Percentiles rank a stretch among this genome's conserved stretches.
These are phyloP conservation scores for Zhuqinia jingwanae DNA, from an alignment of 2,888 invertebrate species.

Conservation along the genomic window DNA sequence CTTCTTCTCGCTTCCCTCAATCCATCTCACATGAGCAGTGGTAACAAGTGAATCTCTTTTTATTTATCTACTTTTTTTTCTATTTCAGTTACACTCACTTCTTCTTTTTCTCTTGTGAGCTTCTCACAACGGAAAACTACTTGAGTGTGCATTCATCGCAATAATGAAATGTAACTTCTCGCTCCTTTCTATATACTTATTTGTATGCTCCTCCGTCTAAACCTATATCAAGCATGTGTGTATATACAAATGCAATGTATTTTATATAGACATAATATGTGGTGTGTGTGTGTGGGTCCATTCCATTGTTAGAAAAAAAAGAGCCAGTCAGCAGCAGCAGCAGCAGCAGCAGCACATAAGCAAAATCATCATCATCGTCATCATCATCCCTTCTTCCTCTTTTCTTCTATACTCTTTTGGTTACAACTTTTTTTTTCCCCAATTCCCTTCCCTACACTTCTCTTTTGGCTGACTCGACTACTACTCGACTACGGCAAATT, in stretches of 20 bases:
- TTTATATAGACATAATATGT: neutral
- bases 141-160: conserved; percentile 59
- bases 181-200: neutral
- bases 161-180: conserved; percentile 48
- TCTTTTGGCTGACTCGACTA: conserved; percentile 1
- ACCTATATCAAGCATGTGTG: neutral
- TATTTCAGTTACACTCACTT: conserved; percentile 15
- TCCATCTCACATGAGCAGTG: conserved; percentile 17
- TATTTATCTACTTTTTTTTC: neutral
- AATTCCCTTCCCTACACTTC: neutral
- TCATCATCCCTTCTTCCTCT: no score
- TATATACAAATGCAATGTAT: no score
- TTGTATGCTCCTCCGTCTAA: neutral
- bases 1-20: conserved; percentile 13
- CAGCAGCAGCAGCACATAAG: no score
- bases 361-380: conserved; percentile 1
- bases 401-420: neutral
- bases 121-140: conserved; percentile 19
- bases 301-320: conserved; percentile 11
- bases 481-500: conserved; percentile 4
- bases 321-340: conserved; percentile 1
- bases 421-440: conserved; percentile 6
- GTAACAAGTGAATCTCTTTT: neutral
- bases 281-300: neutral
- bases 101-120: neutral